Base-by-base conservation (phyloP, 2,113 vertebrate species). In the Calonectris borealis region DNA sequence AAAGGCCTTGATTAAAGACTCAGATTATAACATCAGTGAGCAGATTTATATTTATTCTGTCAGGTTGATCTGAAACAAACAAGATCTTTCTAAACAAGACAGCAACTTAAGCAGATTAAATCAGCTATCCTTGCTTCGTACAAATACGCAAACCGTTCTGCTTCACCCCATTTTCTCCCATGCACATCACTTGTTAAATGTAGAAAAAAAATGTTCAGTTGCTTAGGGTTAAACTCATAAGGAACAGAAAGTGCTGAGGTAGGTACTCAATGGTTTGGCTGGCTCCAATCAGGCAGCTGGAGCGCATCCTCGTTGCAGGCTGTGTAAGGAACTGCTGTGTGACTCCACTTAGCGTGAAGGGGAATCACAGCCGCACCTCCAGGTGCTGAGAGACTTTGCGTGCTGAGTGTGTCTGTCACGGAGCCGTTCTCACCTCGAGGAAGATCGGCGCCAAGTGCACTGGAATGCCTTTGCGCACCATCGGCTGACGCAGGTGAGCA, bases 31-130 rank as follows among this genome's bases (percentile, higher is more conserved):
- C 27, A 83, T 61, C 19, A 38, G 31, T 1, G 2, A 49, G 8
- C 5, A 92, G 81, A 89, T 66, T 80, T 87, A 54, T 92, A 92
- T 85, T 90, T 82, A 76, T 76, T 38, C 26, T 61, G 27, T 66
- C 73, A 83, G 58, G 44, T 25, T 71, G 48, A 94, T 82, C 18
- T 73, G 85, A 86, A 90, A 87, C 44, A 83, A 95, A 92, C 38
- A 92, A 94, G 44, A 86, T 54, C 26, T 86, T 93, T 85, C 51
- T 78, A 88, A 96, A 91, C 19, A 64, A 88, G 70, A 86, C 60
- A 88, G 24, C 52, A 75, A 73, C 4, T 60, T 70, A 76, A 87
- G 52, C 34, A 69, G 49, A 83, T 90, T 88, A 78, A 85, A 86
- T 78, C 70, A 78, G 13, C 38, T 72, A 68, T 73, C 58, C 20